phyloP scores from a whole-genome alignment of 2,113 vertebrate species.

The Cavia aperea region DNA sequence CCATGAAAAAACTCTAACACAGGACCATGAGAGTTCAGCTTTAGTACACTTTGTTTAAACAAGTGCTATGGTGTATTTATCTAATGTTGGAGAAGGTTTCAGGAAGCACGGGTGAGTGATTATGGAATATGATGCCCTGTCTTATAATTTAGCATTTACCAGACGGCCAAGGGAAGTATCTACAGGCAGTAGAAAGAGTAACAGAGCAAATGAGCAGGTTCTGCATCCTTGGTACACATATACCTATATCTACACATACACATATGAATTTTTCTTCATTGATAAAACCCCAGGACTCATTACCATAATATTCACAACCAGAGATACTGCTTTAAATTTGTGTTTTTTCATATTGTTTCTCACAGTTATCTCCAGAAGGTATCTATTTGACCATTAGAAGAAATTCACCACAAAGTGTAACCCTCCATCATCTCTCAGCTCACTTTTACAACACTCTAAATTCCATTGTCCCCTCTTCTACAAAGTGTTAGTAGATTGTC shows the following conservation, averaged over 20 bases:
- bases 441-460: neutral
- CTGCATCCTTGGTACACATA: neutral
- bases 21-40: neutral
- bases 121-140: neutral
- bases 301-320: neutral
- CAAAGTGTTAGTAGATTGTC: neutral
- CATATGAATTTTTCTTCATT: neutral
- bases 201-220: neutral
- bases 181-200: neutral
- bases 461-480: neutral
- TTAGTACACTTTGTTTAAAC: slow-evolving; percentile 54
- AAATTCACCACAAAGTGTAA: neutral
- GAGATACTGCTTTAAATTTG: neutral
- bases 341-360: slow-evolving; percentile 9
- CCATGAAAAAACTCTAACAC: neutral
- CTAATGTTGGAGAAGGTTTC: slow-evolving; percentile 24
- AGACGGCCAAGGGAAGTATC: slow-evolving; percentile 24
- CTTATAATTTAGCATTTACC: neutral
- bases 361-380: neutral
- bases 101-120: slow-evolving; percentile 66
- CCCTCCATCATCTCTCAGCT: neutral
- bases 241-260: neutral
- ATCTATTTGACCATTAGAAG: neutral
- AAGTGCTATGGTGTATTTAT: slow-evolving; percentile 60
- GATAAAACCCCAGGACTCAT: neutral